Evolutionary conservation across 1,140 invertebrate species (phyloP).

Genomic region (Nilaparvata lugens): DNA sequence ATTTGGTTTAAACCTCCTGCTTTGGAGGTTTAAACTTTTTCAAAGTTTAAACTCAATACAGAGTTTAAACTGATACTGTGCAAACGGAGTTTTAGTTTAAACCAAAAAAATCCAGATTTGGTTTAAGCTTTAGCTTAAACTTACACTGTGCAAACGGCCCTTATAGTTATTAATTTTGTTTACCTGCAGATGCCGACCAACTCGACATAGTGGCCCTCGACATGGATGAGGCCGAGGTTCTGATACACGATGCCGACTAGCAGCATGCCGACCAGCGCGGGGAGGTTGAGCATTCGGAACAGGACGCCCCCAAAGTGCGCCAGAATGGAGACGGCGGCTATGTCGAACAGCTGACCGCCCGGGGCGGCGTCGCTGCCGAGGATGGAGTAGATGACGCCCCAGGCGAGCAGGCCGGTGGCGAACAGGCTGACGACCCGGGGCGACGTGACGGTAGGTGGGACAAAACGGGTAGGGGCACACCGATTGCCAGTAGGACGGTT

Average conservation of each 20-base stretch:
- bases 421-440: conserved; percentile 54
- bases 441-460: conserved; percentile 66
- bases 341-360: conserved; percentile 68
- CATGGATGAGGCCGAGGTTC: conserved; percentile 64
- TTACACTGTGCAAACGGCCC: no score
- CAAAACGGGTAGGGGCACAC: conserved; percentile 72
- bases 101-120: no score
- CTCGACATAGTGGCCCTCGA: conserved; percentile 49
- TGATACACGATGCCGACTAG: conserved; percentile 68
- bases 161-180: conserved; percentile 20
- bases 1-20: no score
- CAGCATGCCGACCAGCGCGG: conserved; percentile 80
- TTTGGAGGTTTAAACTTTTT: no score
- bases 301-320: conserved; percentile 75
- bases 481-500: conserved; percentile 61
- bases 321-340: conserved; percentile 62
- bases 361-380: conserved; percentile 62
- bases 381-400: conserved; percentile 62
- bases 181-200: conserved; percentile 59
- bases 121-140: no score
- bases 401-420: conserved; percentile 61
- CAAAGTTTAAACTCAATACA: no score
- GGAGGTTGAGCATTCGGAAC: conserved; percentile 63
- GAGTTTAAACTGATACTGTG: no score
- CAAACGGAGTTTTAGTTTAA: no score